phyloP scores from a whole-genome alignment of 2,113 vertebrate genomes.

The Muscicapa adusta region DNA sequence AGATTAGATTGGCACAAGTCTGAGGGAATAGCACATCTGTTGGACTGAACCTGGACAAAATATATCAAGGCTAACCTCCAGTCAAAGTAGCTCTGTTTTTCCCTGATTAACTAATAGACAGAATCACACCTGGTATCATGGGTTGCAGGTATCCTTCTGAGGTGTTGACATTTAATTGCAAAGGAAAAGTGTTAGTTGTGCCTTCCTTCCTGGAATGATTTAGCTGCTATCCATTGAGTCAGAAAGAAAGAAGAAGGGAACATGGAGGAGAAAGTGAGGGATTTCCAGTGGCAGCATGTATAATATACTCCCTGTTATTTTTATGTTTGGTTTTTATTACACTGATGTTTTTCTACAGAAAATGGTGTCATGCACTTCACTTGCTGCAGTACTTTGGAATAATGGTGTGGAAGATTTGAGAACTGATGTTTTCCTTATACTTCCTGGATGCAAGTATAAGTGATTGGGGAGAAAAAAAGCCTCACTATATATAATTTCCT shows the following conservation, averaged over 20 bases:
- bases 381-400: neutral
- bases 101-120: neutral
- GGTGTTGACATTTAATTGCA: neutral
- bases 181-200: neutral
- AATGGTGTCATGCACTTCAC: neutral
- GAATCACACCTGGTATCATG: neutral
- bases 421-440: neutral
- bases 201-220: neutral
- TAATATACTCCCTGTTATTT: neutral
- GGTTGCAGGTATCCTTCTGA: neutral
- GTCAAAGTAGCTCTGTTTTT: neutral
- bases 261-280: neutral
- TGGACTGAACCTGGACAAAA: neutral
- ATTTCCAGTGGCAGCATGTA: neutral
- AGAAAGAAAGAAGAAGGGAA: neutral
- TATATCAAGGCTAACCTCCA: neutral
- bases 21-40: neutral
- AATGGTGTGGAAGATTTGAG: neutral
- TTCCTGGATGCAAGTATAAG: neutral
- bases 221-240: neutral
- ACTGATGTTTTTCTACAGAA: neutral
- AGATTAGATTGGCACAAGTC: neutral
- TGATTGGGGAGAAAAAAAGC: rapidly evolving
- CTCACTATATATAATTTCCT: neutral
- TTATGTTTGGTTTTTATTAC: neutral